Evolutionary conservation across 2,113 vertebrate species (phyloP).

Genomic region (Lycocorax pyrrhopterus): DNA sequence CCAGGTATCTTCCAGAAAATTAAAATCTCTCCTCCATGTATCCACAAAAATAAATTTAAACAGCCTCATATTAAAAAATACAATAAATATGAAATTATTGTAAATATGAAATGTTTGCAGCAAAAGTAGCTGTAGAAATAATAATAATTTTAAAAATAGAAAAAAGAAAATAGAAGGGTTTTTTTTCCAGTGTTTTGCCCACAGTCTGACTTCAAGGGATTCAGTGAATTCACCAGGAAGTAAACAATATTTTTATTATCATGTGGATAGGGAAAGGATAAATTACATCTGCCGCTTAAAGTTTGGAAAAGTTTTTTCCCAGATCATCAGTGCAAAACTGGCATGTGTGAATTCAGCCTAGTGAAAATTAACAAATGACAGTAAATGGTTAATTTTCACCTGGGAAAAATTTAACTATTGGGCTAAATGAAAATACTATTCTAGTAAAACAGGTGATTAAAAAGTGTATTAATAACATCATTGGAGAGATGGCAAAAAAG

Average conservation of each 20-base stretch:
- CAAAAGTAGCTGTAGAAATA: neutral
- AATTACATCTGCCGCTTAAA: neutral
- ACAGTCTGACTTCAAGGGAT: neutral
- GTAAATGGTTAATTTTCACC: neutral
- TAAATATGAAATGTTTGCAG: neutral
- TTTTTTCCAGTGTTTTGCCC: neutral
- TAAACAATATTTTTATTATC: neutral
- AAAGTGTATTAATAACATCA: neutral
- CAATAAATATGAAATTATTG: neutral
- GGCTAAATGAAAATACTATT: neutral
- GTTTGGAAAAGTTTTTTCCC: neutral
- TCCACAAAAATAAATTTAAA: neutral
- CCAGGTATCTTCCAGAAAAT: neutral
- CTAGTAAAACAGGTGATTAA: neutral
- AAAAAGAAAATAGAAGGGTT: rapidly evolving
- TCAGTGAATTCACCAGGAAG: neutral
- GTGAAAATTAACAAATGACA: neutral
- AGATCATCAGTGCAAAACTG: neutral
- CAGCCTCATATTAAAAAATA: neutral
- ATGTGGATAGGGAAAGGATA: neutral
- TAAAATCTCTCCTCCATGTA: neutral
- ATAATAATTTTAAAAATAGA: neutral
- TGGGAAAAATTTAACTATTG: neutral
- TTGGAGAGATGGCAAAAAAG: neutral
- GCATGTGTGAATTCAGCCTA: neutral